A percentile compares a stretch with the other conserved stretches of the same genome.
Conservation (phyloP, 2,113 vertebrate genomes). For the Bostrychus sinensis region DNA sequence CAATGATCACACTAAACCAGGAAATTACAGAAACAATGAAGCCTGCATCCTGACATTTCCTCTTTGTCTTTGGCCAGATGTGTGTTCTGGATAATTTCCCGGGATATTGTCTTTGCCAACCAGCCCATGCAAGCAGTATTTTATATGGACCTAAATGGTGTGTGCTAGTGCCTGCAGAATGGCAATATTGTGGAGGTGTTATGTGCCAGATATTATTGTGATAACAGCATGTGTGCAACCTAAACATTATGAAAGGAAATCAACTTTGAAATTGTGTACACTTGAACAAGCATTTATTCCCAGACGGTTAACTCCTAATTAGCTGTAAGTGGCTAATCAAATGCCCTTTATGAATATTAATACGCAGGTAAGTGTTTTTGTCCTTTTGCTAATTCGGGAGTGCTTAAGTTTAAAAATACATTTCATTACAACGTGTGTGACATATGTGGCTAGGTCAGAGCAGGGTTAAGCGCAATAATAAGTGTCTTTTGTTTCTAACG, state of each 20-base stretch:
- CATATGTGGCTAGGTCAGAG: neutral
- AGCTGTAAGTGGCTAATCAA: conserved; percentile 37
- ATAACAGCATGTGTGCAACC: conserved; percentile 11
- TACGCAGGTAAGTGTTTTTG: conserved; percentile 26
- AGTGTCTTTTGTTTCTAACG: conserved; percentile 8
- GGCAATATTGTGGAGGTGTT: neutral
- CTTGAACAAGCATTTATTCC: conserved; percentile 42
- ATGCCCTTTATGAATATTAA: conserved; percentile 45
- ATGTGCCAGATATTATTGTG: neutral
- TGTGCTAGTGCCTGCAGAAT: neutral
- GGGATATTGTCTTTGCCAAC: conserved; percentile 8
- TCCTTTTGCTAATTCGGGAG: conserved; percentile 6
- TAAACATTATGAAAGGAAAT: conserved; percentile 29
- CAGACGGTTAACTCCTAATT: conserved; percentile 46
- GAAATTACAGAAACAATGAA: neutral
- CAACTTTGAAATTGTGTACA: conserved; percentile 39
- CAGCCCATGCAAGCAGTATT: neutral
- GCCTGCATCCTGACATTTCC: neutral
- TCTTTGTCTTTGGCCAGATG: neutral
- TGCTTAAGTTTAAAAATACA: neutral
- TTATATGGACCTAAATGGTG: conserved; percentile 13
- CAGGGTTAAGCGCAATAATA: conserved; percentile 28
- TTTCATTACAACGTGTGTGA: neutral
- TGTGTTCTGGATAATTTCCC: neutral
- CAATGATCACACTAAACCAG: neutral